These are phyloP conservation scores for Parazoanthus darwini DNA, from an alignment of 92 coral and sea anemone genomes.

Conservation along the genomic window DNA sequence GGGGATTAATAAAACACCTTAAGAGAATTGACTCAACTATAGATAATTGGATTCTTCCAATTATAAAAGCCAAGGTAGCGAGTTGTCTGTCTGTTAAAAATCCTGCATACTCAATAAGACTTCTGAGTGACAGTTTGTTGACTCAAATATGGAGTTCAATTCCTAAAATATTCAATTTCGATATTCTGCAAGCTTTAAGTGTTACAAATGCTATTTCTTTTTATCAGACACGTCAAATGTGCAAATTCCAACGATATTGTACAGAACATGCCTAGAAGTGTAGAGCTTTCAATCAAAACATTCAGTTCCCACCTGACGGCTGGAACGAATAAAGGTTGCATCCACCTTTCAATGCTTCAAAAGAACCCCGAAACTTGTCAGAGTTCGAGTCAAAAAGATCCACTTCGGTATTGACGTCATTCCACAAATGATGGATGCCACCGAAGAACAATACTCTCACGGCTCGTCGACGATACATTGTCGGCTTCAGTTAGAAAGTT, in stretches of 20 bases:
- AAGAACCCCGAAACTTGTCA: background rate
- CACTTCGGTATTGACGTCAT: background rate
- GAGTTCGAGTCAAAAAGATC: background rate
- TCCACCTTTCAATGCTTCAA: background rate
- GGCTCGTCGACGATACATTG: background rate
- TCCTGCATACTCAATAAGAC: background rate
- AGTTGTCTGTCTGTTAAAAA: slow-evolving; percentile 1
- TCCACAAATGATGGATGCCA: background rate
- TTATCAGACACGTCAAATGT: background rate
- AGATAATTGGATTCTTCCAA: background rate
- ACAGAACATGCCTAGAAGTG: background rate
- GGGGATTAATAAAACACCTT: slow-evolving; percentile 30
- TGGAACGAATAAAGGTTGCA: background rate
- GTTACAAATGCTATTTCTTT: background rate
- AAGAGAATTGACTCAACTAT: background rate
- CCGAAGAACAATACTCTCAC: background rate
- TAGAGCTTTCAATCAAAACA: background rate
- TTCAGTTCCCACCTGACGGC: background rate
- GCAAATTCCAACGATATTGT: background rate
- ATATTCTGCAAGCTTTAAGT: background rate
- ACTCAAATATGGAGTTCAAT: slow-evolving; percentile 4
- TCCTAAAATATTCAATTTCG: slow-evolving; percentile 5
- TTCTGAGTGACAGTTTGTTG: slow-evolving; percentile 17
- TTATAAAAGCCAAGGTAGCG: background rate
- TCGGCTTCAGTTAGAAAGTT: background rate